These are phyloP conservation scores for Drosophila gunungcola DNA, from an alignment of 1,140 invertebrate genomes.

Conservation along the genomic window DNA sequence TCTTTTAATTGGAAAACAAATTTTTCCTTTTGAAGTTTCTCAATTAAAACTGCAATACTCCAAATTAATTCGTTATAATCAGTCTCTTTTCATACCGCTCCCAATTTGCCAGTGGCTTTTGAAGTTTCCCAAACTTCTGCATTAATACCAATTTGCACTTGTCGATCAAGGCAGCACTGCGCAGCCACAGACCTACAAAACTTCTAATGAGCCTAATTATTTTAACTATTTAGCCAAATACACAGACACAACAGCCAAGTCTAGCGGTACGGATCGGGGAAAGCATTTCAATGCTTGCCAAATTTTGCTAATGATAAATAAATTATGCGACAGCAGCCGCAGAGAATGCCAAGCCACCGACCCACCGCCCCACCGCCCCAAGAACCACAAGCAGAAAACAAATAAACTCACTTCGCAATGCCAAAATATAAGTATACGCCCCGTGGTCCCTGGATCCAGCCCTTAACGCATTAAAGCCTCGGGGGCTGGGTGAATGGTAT, in stretches of 20 bases:
- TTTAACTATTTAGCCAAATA: constrained; percentile 72
- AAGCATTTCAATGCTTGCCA: constrained; percentile 61
- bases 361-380: background rate
- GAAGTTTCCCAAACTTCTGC: constrained; percentile 31
- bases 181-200: constrained; percentile 36
- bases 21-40: background rate
- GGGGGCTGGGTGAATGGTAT: constrained; percentile 36
- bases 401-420: constrained; percentile 73
- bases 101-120: constrained; percentile 15
- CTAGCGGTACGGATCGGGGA: background rate
- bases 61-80: constrained; percentile 8
- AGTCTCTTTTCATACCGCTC: background rate
- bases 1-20: background rate
- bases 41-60: constrained; percentile 1
- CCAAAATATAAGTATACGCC: constrained; percentile 75
- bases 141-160: constrained; percentile 54
- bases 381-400: constrained; percentile 76
- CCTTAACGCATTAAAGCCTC: constrained; percentile 43
- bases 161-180: constrained; percentile 35
- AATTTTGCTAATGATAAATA: constrained; percentile 82
- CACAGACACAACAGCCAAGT: constrained; percentile 32
- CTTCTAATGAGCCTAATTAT: constrained; percentile 76
- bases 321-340: constrained; percentile 75
- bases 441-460: constrained; percentile 28
- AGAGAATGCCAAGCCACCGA: constrained; percentile 48